Conservation (phyloP, 2,888 invertebrate species). For the Drosophila greeni region DNA sequence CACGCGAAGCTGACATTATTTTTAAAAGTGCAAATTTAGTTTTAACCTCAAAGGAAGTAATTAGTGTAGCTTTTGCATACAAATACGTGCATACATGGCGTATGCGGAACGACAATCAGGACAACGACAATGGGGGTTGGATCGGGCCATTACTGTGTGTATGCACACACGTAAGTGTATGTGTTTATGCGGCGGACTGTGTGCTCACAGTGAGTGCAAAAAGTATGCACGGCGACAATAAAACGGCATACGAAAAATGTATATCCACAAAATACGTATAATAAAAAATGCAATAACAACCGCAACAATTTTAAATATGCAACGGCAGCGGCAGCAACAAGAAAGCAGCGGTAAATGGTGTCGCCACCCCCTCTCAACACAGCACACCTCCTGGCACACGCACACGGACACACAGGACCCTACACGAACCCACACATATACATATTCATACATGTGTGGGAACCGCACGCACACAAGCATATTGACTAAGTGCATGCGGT, state of each 20-base stretch:
- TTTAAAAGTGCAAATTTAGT: conserved; percentile 78
- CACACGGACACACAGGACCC: background rate
- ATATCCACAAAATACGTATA: conserved; percentile 45
- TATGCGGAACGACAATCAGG: conserved; percentile 32
- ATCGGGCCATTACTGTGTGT: conserved; percentile 14
- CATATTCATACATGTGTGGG: conserved; percentile 3
- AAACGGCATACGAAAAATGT: conserved; percentile 46
- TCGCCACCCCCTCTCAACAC: conserved; percentile 24
- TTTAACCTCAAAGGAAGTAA: conserved; percentile 77
- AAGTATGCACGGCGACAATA: conserved; percentile 43
- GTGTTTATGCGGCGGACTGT: background rate
- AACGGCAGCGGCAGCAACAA: conserved; percentile 38
- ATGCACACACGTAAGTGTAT: background rate
- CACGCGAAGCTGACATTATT: conserved; percentile 77
- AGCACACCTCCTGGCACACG: background rate
- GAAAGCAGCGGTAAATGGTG: conserved; percentile 51
- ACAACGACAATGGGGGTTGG: conserved; percentile 26
- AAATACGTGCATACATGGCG: conserved; percentile 60
- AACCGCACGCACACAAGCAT: conserved; percentile 34
- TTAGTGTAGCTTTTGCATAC: conserved; percentile 69
- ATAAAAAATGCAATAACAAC: conserved; percentile 67
- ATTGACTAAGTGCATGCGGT: conserved; percentile 68
- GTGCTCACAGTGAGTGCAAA: conserved; percentile 34
- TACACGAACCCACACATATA: conserved; percentile 4
- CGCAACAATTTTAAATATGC: conserved; percentile 63